Percentiles rank a stretch among this genome's conserved stretches.
Evolutionary conservation across 2,797 vertebrate genomes (phyloP).

Genomic region (Neomorphus geoffroyi): DNA sequence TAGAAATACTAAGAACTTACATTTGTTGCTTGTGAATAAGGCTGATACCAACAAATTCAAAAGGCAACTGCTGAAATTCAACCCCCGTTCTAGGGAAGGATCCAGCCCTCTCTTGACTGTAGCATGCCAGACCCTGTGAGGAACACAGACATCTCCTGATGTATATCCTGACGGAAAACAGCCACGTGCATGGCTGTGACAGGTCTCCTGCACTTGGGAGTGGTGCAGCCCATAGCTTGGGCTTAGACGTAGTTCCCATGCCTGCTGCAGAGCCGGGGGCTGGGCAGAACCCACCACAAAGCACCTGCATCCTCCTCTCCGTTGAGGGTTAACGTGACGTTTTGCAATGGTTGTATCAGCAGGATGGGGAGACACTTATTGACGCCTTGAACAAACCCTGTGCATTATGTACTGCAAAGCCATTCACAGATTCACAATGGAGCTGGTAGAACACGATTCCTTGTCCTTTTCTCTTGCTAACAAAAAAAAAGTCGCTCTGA

Average conservation of each 20-base stretch:
- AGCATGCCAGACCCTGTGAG: too few species aligned
- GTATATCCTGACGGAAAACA: background rate
- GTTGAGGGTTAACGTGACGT: fast-evolving
- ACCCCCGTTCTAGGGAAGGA: background rate
- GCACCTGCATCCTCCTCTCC: background rate
- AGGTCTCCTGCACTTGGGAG: background rate
- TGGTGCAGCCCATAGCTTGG: fast-evolving
- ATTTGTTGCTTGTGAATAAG: background rate
- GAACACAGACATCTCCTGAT: background rate
- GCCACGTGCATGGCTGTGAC: fast-evolving
- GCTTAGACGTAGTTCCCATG: fast-evolving
- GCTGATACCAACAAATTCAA: background rate
- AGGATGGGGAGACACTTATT: background rate
- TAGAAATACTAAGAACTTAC: background rate
- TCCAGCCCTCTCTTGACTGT: background rate
- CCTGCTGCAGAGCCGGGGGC: background rate
- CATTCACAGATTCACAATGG: background rate
- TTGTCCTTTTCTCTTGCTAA: background rate
- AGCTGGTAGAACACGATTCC: background rate
- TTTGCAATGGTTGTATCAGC: background rate
- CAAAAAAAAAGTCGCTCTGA: background rate
- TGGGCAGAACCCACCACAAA: background rate
- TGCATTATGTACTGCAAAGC: background rate
- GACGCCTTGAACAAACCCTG: background rate
- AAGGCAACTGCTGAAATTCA: background rate